phyloP scores from a whole-genome alignment of 2,888 invertebrate genomes.

The Pandemis cinnamomeana region DNA sequence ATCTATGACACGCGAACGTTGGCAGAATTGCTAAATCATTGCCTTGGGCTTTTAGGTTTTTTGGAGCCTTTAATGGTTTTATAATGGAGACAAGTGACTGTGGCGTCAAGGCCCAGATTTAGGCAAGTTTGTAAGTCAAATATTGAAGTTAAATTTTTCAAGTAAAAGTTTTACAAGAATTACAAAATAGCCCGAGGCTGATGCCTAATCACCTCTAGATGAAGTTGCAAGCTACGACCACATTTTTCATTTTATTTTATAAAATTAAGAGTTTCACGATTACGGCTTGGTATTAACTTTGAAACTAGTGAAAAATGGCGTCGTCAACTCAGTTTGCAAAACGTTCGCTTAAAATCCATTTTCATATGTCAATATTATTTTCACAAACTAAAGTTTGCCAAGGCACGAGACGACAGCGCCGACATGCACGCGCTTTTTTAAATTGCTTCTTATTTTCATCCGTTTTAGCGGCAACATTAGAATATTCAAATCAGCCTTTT shows the following conservation, averaged over 20 bases:
- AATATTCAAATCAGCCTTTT: conserved; percentile 23
- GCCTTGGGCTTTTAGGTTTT: conserved; percentile 36
- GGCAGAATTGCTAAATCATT: conserved; percentile 38
- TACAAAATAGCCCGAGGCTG: neutral
- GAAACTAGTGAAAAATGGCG: too few relatives aligned
- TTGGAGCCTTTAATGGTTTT: conserved; percentile 36
- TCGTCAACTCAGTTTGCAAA: too few relatives aligned
- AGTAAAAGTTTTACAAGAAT: neutral
- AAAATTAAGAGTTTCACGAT: too few relatives aligned
- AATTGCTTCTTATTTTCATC: conserved; percentile 12
- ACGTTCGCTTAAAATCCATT: too few relatives aligned
- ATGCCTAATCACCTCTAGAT: neutral
- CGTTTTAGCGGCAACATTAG: conserved; percentile 9
- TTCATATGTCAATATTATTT: too few relatives aligned
- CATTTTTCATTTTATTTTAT: neutral
- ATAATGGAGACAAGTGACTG: conserved; percentile 39
- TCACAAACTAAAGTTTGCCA: too few relatives aligned
- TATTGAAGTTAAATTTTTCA: neutral
- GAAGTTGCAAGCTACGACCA: neutral
- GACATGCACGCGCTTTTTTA: neutral
- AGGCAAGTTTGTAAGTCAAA: conserved; percentile 26
- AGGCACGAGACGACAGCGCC: neutral
- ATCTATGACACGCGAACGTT: conserved; percentile 28
- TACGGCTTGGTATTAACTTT: neutral
- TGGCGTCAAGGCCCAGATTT: conserved; percentile 27